These are phyloP conservation scores for Orthosia gracilis DNA, from an alignment of 2,888 invertebrate species.

Conservation along the genomic window DNA sequence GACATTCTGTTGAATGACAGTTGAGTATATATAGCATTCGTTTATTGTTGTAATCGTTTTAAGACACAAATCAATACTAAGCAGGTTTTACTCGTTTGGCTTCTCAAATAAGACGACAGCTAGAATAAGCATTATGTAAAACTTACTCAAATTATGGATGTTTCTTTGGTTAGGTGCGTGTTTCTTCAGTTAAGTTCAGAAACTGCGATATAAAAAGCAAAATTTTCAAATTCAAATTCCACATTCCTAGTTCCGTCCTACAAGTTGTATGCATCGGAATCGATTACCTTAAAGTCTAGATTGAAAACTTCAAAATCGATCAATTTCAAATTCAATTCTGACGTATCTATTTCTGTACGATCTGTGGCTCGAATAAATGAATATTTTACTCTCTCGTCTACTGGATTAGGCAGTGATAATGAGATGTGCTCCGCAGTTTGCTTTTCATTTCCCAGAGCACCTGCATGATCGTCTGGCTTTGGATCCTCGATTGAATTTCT, in stretches of 20 bases:
- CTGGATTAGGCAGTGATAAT: constrained; percentile 78
- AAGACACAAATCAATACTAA: no score
- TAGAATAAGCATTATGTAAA: no score
- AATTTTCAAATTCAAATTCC: background rate
- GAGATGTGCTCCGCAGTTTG: constrained; percentile 77
- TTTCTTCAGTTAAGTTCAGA: background rate
- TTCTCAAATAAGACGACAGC: no score
- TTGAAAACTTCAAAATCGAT: constrained; percentile 34
- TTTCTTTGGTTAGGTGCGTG: no score
- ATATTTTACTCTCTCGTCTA: constrained; percentile 76
- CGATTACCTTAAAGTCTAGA: constrained; percentile 14
- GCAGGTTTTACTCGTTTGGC: no score
- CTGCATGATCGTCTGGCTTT: constrained; percentile 68
- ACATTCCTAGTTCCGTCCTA: background rate
- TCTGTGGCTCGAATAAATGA: constrained; percentile 63
- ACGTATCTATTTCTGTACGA: constrained; percentile 56
- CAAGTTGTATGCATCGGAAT: background rate
- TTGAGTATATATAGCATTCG: no score
- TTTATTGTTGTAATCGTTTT: no score
- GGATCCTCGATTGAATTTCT: constrained; percentile 70
- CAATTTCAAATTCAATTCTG: constrained; percentile 42
- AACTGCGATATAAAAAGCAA: background rate
- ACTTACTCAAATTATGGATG: no score
- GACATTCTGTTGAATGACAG: no score
- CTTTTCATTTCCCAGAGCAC: constrained; percentile 78